Conservation (phyloP, 1,140 invertebrate genomes). For the Lucilia cuprina region DNA sequence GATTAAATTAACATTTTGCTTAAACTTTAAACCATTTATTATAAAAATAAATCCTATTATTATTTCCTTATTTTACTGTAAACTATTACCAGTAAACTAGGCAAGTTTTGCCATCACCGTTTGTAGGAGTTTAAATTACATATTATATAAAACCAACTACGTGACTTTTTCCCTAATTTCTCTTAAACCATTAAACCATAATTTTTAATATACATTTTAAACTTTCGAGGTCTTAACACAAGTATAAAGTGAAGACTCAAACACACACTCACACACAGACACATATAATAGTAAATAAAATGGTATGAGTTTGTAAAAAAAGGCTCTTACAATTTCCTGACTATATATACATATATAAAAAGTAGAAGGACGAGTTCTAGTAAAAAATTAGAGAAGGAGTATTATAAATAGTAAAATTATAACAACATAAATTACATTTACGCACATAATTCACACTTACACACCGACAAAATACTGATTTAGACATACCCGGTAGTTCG, state of each 20-base stretch:
- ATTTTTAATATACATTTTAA: neutral
- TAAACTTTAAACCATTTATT: no score
- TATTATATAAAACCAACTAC: neutral
- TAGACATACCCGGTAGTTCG: neutral
- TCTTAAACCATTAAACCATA: slow-evolving; percentile 1
- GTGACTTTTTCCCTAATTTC: slow-evolving; percentile 14
- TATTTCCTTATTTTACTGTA: no score
- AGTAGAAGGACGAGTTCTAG: neutral
- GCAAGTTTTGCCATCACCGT: neutral
- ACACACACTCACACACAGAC: neutral
- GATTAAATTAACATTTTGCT: no score
- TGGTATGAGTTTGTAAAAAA: neutral
- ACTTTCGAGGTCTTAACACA: neutral
- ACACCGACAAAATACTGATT: neutral
- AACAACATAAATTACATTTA: slow-evolving; percentile 5
- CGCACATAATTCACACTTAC: neutral
- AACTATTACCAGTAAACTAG: no score
- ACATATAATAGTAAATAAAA: neutral
- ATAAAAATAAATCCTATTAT: no score
- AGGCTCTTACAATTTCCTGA: neutral
- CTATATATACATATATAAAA: neutral
- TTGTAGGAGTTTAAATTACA: neutral
- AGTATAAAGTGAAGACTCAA: neutral
- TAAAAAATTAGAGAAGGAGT: neutral
- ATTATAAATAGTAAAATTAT: slow-evolving; percentile 16